Conservation (phyloP, 2,797 vertebrate genomes). For the Decapterus maruadsi region DNA sequence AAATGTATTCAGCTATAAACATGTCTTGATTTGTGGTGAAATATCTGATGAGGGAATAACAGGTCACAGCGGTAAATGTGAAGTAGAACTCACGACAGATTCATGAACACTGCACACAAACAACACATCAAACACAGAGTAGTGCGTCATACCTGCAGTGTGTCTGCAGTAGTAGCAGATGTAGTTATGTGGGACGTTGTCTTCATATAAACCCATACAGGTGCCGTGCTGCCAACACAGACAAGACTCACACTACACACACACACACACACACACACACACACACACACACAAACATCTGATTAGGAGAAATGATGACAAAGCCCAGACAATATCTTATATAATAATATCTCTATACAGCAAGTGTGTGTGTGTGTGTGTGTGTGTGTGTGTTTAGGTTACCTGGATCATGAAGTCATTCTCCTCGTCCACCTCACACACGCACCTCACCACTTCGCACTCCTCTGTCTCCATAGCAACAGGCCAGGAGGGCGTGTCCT, state of each 20-base stretch:
- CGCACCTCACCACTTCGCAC: conserved; percentile 93
- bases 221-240: conserved; percentile 98
- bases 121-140: background rate
- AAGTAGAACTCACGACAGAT: too few species aligned
- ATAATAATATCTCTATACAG: background rate
- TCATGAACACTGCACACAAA: background rate
- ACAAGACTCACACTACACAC: conserved; percentile 94
- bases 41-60: too few species aligned
- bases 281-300: background rate
- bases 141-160: conserved; percentile 86
- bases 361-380: background rate
- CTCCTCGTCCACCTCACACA: conserved; percentile 97
- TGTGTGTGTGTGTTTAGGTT: conserved; percentile 10
- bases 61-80: too few species aligned
- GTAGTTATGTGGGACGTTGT: conserved; percentile 94
- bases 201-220: conserved; percentile 97
- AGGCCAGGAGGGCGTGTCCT: conserved; percentile 87
- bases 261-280: too few species aligned
- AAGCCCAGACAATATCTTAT: background rate
- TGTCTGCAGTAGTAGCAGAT: conserved; percentile 96
- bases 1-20: too few species aligned
- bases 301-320: too few species aligned
- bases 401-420: conserved; percentile 99
- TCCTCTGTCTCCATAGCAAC: conserved; percentile 85
- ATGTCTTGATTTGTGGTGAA: too few species aligned